Conservation (phyloP, 2,797 vertebrate genomes). For the Ptychadena robeensis region DNA sequence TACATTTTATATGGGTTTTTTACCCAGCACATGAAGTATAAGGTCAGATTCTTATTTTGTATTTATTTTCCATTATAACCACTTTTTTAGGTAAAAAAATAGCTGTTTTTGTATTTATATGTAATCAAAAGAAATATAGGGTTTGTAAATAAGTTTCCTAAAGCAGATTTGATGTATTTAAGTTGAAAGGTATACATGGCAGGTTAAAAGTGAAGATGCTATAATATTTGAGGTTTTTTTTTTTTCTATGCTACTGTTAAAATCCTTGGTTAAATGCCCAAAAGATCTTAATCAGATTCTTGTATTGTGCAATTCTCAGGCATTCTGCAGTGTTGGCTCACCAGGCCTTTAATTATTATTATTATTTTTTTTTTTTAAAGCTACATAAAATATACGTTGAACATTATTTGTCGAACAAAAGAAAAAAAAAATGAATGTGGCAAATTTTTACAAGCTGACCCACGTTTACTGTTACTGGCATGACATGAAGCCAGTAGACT, state of each 20-base stretch:
- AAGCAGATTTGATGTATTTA: constrained; percentile 81
- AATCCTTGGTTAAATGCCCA: constrained; percentile 82
- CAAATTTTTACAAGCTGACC: constrained; percentile 67
- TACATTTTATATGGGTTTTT: constrained; percentile 98
- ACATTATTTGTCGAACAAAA: neutral
- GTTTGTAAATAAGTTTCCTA: constrained; percentile 85
- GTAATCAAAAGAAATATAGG: constrained; percentile 90
- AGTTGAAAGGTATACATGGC: constrained; percentile 78
- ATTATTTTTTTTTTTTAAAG: neutral
- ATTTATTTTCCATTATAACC: constrained; percentile 99
- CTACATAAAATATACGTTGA: constrained; percentile 1
- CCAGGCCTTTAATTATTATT: constrained; percentile 71
- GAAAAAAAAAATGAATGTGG: constrained; percentile 66
- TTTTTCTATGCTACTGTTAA: constrained; percentile 82
- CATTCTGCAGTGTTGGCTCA: constrained; percentile 80
- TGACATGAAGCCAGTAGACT: neutral
- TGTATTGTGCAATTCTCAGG: constrained; percentile 84
- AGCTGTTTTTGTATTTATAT: constrained; percentile 99
- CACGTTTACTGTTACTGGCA: neutral
- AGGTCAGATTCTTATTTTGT: constrained; percentile 99
- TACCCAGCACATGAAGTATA: constrained; percentile 99
- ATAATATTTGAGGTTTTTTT: constrained; percentile 81
- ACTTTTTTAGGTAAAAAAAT: constrained; percentile 92
- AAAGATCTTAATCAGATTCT: constrained; percentile 81
- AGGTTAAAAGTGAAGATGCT: constrained; percentile 77